phyloP scores from a whole-genome alignment of 2,797 vertebrate genomes.

The Ispidina picta region DNA sequence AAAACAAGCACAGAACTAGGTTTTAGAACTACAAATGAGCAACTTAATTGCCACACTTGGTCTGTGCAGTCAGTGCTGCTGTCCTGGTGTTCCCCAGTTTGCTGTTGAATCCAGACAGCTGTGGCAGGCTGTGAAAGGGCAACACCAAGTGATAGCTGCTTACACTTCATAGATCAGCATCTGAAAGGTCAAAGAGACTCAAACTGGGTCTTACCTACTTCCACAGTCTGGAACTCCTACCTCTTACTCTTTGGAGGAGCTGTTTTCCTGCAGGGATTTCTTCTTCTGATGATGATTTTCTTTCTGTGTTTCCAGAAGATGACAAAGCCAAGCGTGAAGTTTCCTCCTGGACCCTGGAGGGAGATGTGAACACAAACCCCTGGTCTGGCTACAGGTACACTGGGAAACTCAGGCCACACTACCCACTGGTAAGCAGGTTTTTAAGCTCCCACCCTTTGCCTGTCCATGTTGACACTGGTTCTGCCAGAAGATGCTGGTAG shows the following conservation, averaged over 20 bases:
- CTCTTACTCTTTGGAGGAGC: background rate
- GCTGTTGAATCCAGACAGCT: background rate
- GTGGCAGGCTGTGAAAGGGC: background rate
- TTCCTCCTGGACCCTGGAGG: conserved; percentile 87
- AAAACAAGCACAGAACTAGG: background rate
- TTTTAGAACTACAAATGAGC: background rate
- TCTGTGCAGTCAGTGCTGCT: background rate
- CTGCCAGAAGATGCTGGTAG: background rate
- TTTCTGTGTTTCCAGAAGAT: conserved; percentile 81
- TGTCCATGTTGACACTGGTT: background rate
- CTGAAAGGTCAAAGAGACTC: background rate
- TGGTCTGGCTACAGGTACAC: conserved; percentile 97
- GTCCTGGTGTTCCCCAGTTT: background rate
- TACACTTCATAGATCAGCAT: background rate
- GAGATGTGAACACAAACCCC: conserved; percentile 93
- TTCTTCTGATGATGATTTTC: background rate
- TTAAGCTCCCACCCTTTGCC: background rate
- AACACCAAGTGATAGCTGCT: background rate
- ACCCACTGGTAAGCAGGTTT: conserved; percentile 88
- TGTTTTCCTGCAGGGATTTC: background rate
- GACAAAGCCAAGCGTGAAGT: conserved; percentile 89
- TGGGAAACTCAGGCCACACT: conserved; percentile 93
- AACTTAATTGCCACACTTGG: background rate
- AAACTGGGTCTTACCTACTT: background rate
- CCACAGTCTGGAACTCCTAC: background rate